A percentile compares a stretch with the other conserved stretches of the same genome.
phyloP scores from a whole-genome alignment of 92 coral and sea anemone species.

The Umimayanthus kanabou region DNA sequence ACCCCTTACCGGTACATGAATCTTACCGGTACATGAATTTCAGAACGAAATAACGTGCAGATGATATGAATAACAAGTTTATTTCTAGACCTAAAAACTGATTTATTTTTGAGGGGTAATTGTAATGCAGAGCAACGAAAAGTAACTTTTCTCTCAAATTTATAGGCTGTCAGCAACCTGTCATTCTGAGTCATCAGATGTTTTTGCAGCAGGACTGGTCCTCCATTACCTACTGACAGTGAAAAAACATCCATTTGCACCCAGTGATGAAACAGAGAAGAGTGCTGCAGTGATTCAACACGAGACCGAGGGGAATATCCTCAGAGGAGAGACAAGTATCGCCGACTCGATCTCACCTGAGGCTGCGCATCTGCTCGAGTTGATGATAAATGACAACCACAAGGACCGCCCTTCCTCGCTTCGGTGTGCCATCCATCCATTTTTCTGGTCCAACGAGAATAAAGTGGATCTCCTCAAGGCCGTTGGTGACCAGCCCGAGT shows the following conservation, averaged over 20 bases:
- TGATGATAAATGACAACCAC: constrained; percentile 8
- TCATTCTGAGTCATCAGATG: constrained; percentile 39
- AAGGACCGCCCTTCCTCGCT: constrained; percentile 34
- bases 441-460: constrained; percentile 37
- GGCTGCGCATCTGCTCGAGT: constrained; percentile 5
- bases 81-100: no score
- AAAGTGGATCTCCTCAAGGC: constrained; percentile 52
- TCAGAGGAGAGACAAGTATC: constrained; percentile 13
- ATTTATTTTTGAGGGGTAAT: no score
- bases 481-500: constrained; percentile 50
- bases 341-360: constrained; percentile 12
- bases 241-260: constrained; percentile 42
- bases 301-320: constrained; percentile 35
- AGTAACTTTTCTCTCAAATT: not conserved
- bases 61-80: no score
- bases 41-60: no score
- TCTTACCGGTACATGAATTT: no score
- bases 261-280: constrained; percentile 5
- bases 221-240: constrained; percentile 48
- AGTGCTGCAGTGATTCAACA: constrained; percentile 6
- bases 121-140: no score
- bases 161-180: constrained; percentile 2
- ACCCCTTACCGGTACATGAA: no score
- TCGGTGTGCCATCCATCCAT: constrained; percentile 24
- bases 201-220: constrained; percentile 45